Evolutionary conservation across 2,113 vertebrate genomes (phyloP).

Genomic region (Phocoena sinus): DNA sequence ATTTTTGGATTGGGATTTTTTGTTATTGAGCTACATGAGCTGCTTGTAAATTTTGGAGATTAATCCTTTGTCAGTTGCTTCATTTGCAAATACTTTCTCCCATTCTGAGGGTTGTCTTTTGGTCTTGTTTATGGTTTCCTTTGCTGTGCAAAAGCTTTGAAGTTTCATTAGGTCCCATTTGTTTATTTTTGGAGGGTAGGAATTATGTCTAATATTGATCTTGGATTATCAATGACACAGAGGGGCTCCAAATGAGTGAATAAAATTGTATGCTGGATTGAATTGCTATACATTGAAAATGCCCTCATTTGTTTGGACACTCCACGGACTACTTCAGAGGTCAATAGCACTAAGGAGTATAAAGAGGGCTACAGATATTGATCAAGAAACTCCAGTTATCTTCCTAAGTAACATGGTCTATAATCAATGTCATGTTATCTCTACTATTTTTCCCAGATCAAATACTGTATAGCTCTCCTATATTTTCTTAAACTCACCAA

Average conservation of each 20-base stretch:
- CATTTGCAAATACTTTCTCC: too few species aligned
- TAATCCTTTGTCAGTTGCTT: too few species aligned
- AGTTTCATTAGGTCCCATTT: too few species aligned
- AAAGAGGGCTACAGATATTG: neutral
- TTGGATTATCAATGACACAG: neutral
- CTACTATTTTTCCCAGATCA: neutral
- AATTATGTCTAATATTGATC: neutral
- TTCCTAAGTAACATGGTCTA: neutral
- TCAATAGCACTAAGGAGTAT: neutral
- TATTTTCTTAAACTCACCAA: neutral
- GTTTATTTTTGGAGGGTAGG: neutral
- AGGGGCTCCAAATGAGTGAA: neutral
- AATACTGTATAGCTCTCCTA: neutral
- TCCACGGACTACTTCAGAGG: neutral
- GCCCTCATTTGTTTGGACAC: neutral
- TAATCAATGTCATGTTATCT: neutral
- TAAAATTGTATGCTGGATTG: neutral
- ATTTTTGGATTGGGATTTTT: too few species aligned
- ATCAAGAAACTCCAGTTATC: neutral
- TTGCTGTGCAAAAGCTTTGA: too few species aligned
- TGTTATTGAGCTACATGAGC: too few species aligned
- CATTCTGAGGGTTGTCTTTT: too few species aligned
- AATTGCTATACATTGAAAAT: neutral
- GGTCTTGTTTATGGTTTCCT: too few species aligned
- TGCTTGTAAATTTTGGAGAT: too few species aligned